phyloP scores from a whole-genome alignment of 2,888 invertebrate species.

The Athetis lepigone region DNA sequence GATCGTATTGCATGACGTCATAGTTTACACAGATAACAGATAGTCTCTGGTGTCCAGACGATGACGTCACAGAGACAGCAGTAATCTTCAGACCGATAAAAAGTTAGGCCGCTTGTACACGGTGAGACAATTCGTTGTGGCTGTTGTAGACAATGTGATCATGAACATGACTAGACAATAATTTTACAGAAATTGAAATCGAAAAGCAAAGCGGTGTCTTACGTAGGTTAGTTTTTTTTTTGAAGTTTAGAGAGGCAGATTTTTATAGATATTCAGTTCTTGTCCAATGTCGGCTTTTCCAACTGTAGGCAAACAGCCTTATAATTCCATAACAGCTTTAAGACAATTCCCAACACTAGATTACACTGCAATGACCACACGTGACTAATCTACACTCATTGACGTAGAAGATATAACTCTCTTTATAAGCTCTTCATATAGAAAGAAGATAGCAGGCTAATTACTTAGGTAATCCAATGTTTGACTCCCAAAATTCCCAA shows the following conservation, averaged over 20 bases:
- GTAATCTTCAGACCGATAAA: constrained; percentile 31
- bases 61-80: constrained; percentile 29
- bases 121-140: too few species aligned
- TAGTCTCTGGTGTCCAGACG: constrained; percentile 22
- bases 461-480: constrained; percentile 31
- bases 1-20: constrained; percentile 13
- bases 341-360: constrained; percentile 24
- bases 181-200: too few species aligned
- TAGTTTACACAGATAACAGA: constrained; percentile 16
- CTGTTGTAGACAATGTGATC: too few species aligned
- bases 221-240: too few species aligned
- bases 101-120: too few species aligned
- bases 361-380: constrained; percentile 1
- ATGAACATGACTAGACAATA: too few species aligned
- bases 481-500: constrained; percentile 25
- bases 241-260: too few species aligned
- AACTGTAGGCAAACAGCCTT: too few species aligned
- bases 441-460: constrained; percentile 30
- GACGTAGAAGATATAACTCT: constrained; percentile 44
- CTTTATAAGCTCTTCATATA: constrained; percentile 39
- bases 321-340: constrained; percentile 13
- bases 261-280: too few species aligned
- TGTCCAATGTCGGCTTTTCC: too few species aligned
- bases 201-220: too few species aligned
- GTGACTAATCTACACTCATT: constrained; percentile 19